Base-by-base conservation (phyloP, 2,888 invertebrate genomes). In the Anaspis maculata region DNA sequence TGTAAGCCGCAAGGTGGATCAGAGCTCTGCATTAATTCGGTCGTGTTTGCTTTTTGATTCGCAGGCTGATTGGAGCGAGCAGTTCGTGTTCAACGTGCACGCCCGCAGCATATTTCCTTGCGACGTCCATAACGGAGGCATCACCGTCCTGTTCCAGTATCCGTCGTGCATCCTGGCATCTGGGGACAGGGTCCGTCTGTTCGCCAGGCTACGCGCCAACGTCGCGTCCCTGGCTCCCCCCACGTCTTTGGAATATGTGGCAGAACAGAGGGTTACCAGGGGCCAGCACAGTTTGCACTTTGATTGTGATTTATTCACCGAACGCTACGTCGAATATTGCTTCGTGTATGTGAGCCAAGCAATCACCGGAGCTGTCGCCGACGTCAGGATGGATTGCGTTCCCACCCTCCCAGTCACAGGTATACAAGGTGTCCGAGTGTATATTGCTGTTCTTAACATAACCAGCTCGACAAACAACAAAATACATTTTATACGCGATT, bases 341-440 rank as follows among this genome's bases (percentile, higher is more conserved):
- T 89, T 89, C 67, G 83, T 85, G 34, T 89, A 89, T 62, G 86
- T 88, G 16, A 88, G 84, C 22, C 83, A 87, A 55, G 85, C 87
- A 0, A 80, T 85, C 45, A 85, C 82, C 0, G 86, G 86, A 0
- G 88, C 88, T 0, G 87, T 88, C 37, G 80, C 85, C 2, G 85
- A 88, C 57, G 86, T 88, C 9, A 70, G 85, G 43, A 81, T 83
- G 73, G 84, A 86, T 61, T 89, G 89, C 53, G 74, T 89, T 14
- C 88, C 89, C 0, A 88, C 88, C 0, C 67, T 85, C 44, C 85
- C 87, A 0, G 73, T 87, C 5, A 74, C 79, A 62, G 87, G 89
- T 88, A 63, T n/a, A n/a, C n/a, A n/a, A n/a, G n/a, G n/a, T n/a
- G n/a, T n/a, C n/a, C n/a, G n/a, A n/a, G n/a, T n/a, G n/a, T n/a